phyloP scores from a whole-genome alignment of 2,113 vertebrate genomes.

The Microtus ochrogaster region DNA sequence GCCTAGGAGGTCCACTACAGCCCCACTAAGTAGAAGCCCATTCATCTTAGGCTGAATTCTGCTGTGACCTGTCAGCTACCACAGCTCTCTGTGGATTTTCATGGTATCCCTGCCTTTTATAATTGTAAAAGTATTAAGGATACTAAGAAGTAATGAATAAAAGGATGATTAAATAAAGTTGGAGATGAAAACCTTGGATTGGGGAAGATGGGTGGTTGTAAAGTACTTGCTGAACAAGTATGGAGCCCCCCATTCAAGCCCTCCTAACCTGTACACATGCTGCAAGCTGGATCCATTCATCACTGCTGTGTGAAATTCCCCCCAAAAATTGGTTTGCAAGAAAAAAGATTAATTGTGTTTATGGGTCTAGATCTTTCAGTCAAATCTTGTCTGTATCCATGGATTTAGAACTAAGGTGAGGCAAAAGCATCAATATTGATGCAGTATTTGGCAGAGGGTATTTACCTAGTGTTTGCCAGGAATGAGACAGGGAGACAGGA shows the following conservation, averaged over 20 bases:
- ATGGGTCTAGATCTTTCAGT: no score
- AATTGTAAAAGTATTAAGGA: no score
- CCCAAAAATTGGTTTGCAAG: neutral
- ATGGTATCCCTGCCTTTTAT: neutral
- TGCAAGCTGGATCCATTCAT: neutral
- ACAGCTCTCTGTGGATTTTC: neutral
- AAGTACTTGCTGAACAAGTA: neutral
- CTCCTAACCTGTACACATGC: neutral
- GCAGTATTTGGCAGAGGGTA: neutral
- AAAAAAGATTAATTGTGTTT: neutral
- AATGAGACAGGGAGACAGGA: neutral
- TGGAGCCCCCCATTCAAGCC: neutral
- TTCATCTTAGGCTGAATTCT: neutral
- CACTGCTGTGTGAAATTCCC: neutral
- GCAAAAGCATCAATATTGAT: neutral
- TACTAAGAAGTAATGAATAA: neutral
- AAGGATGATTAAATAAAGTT: neutral
- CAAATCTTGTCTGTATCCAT: neutral
- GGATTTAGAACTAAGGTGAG: neutral
- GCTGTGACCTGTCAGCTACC: neutral
- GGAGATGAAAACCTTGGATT: neutral
- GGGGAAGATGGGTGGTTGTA: neutral
- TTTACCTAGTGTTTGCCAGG: neutral
- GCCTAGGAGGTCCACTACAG: neutral
- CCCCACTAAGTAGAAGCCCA: neutral